phyloP scores from a whole-genome alignment of 1,140 invertebrate species.

The Ptiloglossa arizonensis region DNA sequence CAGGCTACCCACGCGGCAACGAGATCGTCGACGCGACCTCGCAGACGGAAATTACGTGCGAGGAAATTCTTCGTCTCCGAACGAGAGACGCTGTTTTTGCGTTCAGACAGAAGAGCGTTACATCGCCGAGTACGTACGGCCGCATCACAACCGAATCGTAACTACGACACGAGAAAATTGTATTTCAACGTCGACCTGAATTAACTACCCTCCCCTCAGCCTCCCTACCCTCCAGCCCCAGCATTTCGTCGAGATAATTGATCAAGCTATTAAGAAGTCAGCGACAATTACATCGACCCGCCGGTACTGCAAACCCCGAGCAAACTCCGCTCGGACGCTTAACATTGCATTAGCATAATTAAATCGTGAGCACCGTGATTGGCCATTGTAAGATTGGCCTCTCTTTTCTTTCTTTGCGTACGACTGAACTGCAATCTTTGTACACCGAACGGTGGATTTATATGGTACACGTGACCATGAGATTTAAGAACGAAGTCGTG shows the following conservation, averaged over 20 bases:
- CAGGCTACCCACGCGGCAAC: constrained; percentile 24
- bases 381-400: constrained; percentile 37
- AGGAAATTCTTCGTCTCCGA: constrained; percentile 42
- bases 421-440: background rate
- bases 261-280: constrained; percentile 59
- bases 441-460: background rate
- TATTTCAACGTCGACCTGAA: constrained; percentile 26
- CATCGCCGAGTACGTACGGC: background rate
- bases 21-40: constrained; percentile 21
- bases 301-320: constrained; percentile 20
- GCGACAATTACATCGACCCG: constrained; percentile 55
- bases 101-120: constrained; percentile 7
- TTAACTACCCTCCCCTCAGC: no score
- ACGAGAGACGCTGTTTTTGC: constrained; percentile 35
- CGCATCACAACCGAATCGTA: constrained; percentile 26
- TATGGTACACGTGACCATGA: background rate
- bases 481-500: no score
- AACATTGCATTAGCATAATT: constrained; percentile 62
- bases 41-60: constrained; percentile 52
- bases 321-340: constrained; percentile 24
- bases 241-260: constrained; percentile 50
- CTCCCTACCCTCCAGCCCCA: background rate
- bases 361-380: constrained; percentile 56
- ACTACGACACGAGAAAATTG: constrained; percentile 43
- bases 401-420: background rate